Conservation (phyloP, 2,113 vertebrate genomes). For the Erythrocercus mccallii region DNA sequence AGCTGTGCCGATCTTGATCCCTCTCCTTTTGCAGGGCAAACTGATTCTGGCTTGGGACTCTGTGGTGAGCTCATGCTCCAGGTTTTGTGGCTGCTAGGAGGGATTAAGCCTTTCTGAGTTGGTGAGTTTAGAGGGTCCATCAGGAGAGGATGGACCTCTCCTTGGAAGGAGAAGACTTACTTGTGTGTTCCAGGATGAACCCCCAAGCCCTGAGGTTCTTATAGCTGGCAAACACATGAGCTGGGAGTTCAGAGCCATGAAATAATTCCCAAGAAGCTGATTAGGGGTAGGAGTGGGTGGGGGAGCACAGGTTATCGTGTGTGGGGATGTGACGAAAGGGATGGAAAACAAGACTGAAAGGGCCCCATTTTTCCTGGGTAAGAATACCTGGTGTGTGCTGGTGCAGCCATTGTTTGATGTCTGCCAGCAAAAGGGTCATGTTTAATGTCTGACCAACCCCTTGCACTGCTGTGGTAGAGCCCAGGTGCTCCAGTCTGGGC, state of each 20-base stretch:
- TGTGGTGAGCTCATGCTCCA: background rate
- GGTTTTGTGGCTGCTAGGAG: background rate
- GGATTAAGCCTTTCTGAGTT: background rate
- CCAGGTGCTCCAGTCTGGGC: background rate
- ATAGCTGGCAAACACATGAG: background rate
- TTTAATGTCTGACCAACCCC: background rate
- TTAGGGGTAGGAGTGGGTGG: slow-evolving; percentile 16
- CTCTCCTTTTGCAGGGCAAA: background rate
- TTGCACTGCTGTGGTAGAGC: background rate
- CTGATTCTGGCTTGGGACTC: background rate
- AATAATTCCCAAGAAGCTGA: background rate
- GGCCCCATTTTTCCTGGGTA: background rate
- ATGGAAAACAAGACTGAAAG: slow-evolving; percentile 23
- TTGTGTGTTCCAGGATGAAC: background rate
- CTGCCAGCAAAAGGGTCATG: background rate
- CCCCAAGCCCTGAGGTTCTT: background rate
- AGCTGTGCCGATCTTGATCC: background rate
- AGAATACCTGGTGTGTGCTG: background rate
- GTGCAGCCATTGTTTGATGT: background rate
- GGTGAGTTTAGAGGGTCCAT: background rate
- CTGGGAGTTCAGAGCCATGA: background rate
- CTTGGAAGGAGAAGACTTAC: background rate
- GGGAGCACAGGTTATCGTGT: background rate
- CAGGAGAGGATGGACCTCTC: background rate
- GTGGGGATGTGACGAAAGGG: background rate